Conservation (phyloP, 2,888 invertebrate genomes). For the Polyommatus iphigenia region DNA sequence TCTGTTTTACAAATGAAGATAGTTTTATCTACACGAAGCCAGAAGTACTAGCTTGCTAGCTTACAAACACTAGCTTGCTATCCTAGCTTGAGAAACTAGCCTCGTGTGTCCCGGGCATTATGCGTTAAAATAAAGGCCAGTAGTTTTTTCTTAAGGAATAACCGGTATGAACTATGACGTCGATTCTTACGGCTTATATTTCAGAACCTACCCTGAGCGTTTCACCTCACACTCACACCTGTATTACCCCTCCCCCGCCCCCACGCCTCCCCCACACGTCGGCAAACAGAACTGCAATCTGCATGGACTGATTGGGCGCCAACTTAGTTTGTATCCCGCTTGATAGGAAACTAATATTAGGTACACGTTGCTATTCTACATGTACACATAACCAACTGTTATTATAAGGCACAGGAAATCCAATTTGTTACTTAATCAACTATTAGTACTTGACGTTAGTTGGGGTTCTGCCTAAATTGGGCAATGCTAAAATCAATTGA, state of each 20-base stretch:
- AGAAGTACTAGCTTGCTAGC: no score
- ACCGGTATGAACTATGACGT: background rate
- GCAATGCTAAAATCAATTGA: no score
- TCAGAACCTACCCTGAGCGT: background rate
- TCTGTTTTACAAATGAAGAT: no score
- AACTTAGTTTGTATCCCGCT: background rate
- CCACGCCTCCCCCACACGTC: background rate
- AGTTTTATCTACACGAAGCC: no score
- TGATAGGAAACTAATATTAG: constrained; percentile 3
- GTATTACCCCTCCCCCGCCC: background rate
- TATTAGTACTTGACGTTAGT: no score
- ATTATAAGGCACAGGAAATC: background rate
- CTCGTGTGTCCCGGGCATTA: no score
- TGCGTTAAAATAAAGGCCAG: background rate
- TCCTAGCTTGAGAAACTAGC: no score
- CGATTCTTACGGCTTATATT: background rate
- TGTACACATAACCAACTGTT: background rate
- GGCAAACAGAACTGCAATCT: constrained; percentile 12
- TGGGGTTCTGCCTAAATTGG: no score
- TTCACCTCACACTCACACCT: background rate
- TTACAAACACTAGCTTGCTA: no score
- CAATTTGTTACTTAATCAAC: background rate
- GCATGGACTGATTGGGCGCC: background rate
- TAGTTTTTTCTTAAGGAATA: background rate
- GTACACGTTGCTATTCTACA: background rate